phyloP scores from a whole-genome alignment of 2,113 vertebrate genomes.

The cattle (Bos taurus) region ARS-UCD2.0 NC_037328.1:54159001-54159500 shows the following conservation, averaged over 20 bases:
- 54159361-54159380: not conserved
- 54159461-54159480: not conserved
- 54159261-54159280: not conserved
- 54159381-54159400: not conserved
- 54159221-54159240: not conserved
- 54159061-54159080: not conserved
- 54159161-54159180: not conserved
- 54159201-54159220: not conserved
- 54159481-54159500: not conserved
- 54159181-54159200: not conserved
- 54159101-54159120: not conserved
- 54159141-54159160: not conserved
- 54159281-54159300: not conserved
- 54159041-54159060: not conserved
- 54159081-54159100: not conserved
- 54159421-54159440: not conserved
- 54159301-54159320: not conserved
- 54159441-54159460: not conserved
- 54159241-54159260: not conserved
- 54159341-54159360: not conserved
- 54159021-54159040: not conserved
- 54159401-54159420: not conserved
- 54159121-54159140: not conserved
- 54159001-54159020: not conserved
- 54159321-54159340: not conserved